phyloP scores from a whole-genome alignment of 2,888 invertebrate genomes.

The Drosophila parthenogenetica region DNA sequence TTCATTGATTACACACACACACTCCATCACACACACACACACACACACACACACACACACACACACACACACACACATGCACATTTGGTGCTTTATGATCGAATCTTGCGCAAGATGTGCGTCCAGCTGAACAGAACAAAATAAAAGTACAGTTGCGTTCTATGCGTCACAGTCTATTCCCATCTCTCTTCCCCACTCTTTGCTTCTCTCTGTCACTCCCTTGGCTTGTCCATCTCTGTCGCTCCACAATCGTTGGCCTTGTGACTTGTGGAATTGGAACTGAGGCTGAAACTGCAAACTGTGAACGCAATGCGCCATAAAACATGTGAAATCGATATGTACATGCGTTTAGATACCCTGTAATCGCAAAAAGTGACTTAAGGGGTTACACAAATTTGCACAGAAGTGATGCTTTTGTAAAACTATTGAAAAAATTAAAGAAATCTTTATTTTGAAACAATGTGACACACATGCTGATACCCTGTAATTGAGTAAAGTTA shows the following conservation, averaged over 20 bases:
- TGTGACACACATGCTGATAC: background rate
- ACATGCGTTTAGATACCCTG: constrained; percentile 20
- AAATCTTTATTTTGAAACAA: no score
- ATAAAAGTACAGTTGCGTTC: constrained; percentile 49
- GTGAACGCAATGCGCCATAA: constrained; percentile 21
- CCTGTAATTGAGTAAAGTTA: background rate
- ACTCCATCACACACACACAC: constrained; percentile 6
- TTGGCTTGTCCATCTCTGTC: background rate
- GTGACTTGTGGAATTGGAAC: constrained; percentile 29
- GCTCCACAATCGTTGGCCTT: background rate
- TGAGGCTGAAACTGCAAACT: constrained; percentile 19
- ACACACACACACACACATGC: constrained; percentile 15
- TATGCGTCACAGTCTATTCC: background rate
- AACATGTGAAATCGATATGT: constrained; percentile 35
- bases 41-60: constrained; percentile 14
- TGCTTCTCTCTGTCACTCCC: background rate
- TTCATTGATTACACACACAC: constrained; percentile 51
- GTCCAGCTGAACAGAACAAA: constrained; percentile 35
- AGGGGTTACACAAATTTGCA: background rate
- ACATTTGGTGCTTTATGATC: constrained; percentile 20
- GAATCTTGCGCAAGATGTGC: constrained; percentile 57
- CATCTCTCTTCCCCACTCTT: background rate
- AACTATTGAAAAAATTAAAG: background rate
- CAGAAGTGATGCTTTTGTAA: background rate
- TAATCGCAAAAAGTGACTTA: background rate